Percentiles rank a stretch among this genome's conserved stretches.
Conservation (phyloP, 2,888 invertebrate species). For the Mimumesa dahlbomi region DNA sequence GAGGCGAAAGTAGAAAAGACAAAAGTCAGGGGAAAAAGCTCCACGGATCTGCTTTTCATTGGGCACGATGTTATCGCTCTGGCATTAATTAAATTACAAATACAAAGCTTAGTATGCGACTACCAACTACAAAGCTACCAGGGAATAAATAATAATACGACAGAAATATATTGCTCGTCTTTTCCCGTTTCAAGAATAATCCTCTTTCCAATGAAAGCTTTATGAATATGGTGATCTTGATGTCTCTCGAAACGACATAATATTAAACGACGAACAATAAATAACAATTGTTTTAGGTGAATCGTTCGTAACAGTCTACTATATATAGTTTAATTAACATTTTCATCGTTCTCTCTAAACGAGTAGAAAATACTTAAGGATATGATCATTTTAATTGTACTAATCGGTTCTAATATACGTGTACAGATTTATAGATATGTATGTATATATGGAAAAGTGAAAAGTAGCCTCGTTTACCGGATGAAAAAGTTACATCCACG, state of each 20-base stretch:
- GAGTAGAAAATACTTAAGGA: too few species aligned
- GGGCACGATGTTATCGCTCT: conserved; percentile 54
- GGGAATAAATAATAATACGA: neutral
- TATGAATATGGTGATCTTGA: neutral
- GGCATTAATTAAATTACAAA: conserved; percentile 66
- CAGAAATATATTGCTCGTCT: neutral
- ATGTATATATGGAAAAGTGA: neutral
- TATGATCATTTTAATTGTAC: too few species aligned
- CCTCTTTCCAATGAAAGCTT: neutral
- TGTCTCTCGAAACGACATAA: too few species aligned
- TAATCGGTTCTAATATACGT: too few species aligned
- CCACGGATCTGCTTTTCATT: conserved; percentile 57
- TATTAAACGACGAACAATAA: too few species aligned
- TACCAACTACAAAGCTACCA: neutral
- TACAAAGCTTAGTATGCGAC: conserved; percentile 19
- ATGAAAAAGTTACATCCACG: conserved; percentile 20
- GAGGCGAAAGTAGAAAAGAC: conserved; percentile 37
- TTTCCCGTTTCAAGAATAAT: neutral
- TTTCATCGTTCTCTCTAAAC: too few species aligned
- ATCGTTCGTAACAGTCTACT: too few species aligned
- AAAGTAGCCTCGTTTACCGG: neutral
- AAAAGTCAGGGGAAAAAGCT: conserved; percentile 46
- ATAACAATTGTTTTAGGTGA: too few species aligned
- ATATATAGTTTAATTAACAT: too few species aligned
- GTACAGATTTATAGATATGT: neutral